Percentiles rank a stretch among this genome's conserved stretches.
Conservation (phyloP, 2,797 vertebrate genomes). For the Podarcis lilfordi region DNA sequence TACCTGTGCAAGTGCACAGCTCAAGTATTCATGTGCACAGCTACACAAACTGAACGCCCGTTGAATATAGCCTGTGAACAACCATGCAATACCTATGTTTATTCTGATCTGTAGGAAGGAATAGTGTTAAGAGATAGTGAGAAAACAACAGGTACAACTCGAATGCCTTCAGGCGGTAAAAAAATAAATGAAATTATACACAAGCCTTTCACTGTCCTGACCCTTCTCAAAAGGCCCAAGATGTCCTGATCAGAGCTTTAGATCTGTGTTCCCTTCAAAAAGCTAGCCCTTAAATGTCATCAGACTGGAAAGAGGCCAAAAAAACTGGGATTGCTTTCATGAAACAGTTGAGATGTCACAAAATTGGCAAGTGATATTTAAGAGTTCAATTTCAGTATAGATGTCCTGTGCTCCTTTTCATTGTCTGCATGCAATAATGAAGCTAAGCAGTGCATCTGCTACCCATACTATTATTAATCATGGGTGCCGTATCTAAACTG, state of each 20-base stretch:
- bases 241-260: neutral
- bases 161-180: neutral
- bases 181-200: neutral
- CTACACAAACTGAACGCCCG: no score
- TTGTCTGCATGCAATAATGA: neutral
- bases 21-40: no score
- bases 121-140: neutral
- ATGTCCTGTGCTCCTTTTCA: neutral
- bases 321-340: neutral
- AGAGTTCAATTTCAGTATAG: neutral
- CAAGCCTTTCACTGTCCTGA: neutral
- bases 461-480: neutral
- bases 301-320: neutral
- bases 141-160: neutral
- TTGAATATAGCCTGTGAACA: no score
- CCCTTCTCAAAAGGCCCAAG: neutral
- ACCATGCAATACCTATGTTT: slow-evolving; percentile 27
- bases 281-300: slow-evolving; percentile 15
- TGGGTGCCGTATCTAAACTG: neutral
- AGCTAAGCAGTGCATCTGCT: neutral
- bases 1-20: no score
- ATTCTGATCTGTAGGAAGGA: slow-evolving; percentile 25
- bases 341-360: no score
- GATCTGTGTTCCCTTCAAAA: neutral
- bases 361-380: neutral